Base-by-base conservation (phyloP, 2,797 vertebrate species). In the Enteromius treurensis region DNA sequence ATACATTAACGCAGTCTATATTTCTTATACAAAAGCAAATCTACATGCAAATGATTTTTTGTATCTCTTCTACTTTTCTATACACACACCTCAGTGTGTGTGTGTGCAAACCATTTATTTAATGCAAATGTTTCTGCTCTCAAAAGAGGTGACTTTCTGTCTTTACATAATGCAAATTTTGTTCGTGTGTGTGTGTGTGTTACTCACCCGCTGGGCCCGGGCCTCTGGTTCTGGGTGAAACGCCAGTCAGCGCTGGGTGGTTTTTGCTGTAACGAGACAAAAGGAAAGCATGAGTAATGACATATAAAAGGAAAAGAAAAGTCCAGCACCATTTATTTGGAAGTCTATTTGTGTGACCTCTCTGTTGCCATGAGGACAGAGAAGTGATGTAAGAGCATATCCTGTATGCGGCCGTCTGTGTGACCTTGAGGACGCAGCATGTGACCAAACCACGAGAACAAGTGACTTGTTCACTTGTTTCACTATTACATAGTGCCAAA, bases 181-280 rank as follows among this genome's bases (percentile, higher is more conserved):
- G 68, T 47, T 64, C 37, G 32, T 71, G 40, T 51, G 29, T 77
- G 76, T 70, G 78, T 8, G 42, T 29, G 69, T 49, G 47, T 53
- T 37, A 98, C 97, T 97, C 90, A 99, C 98, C 98, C 97, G 70
- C 98, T 99, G 9, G 97, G 97, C 95, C 98, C 97, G 0, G 98
- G 98, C 95, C 97, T 96, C 93, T 96, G 97, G 90, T 97, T 96
- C 94, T 99, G 98, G 88, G 96, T 97, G 91, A 99, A 99, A 88
- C 97, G 97, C 98, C 98, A 99, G 91, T 99, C 98, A 81, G 96
- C 95, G 91, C 97, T 97, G 83, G 98, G 97, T n/a, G 98, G 98
- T 91, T 97, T 97, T 97, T 99, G 98, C 98, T 99, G 96, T 89
- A 91, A 93, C 90, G 49, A 92, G 55, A 89, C 75, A 82, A 51